These are phyloP conservation scores for Eupristina koningsbergeri DNA, from an alignment of 1,140 invertebrate species.

Conservation along the genomic window DNA sequence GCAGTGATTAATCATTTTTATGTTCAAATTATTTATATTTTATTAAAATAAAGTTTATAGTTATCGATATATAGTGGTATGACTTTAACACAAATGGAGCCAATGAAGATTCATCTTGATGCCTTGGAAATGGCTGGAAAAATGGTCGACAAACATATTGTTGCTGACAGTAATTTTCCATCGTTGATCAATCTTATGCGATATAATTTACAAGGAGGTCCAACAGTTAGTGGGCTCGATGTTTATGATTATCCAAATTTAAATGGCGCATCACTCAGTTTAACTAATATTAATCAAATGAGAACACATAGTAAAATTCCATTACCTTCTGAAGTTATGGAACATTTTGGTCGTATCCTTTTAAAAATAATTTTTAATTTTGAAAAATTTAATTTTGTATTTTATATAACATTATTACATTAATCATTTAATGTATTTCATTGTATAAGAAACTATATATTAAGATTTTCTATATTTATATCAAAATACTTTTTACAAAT, in stretches of 20 bases:
- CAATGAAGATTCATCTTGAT: conserved; percentile 77
- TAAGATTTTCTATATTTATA: too few species aligned
- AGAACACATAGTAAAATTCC: conserved; percentile 87
- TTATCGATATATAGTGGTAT: conserved; percentile 16
- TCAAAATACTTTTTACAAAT: too few species aligned
- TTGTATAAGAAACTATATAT: too few species aligned
- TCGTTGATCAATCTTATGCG: conserved; percentile 76
- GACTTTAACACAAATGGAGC: conserved; percentile 65
- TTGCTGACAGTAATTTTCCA: conserved; percentile 81
- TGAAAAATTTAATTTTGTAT: too few species aligned
- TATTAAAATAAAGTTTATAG: not conserved
- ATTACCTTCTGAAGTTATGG: conserved; percentile 91
- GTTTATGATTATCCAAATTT: conserved; percentile 92
- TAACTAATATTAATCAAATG: conserved; percentile 84
- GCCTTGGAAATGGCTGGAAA: conserved; percentile 81
- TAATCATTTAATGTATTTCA: too few species aligned
- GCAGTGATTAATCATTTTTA: too few species aligned
- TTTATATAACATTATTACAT: too few species aligned
- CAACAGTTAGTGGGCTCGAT: conserved; percentile 89
- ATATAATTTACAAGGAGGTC: conserved; percentile 73
- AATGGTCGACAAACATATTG: conserved; percentile 82
- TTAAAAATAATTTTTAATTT: conserved; percentile 46
- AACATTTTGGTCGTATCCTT: conserved; percentile 95
- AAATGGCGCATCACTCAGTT: conserved; percentile 77
- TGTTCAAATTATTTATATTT: not conserved